phyloP scores from a whole-genome alignment of 2,888 invertebrate genomes.

The Meganola albula region DNA sequence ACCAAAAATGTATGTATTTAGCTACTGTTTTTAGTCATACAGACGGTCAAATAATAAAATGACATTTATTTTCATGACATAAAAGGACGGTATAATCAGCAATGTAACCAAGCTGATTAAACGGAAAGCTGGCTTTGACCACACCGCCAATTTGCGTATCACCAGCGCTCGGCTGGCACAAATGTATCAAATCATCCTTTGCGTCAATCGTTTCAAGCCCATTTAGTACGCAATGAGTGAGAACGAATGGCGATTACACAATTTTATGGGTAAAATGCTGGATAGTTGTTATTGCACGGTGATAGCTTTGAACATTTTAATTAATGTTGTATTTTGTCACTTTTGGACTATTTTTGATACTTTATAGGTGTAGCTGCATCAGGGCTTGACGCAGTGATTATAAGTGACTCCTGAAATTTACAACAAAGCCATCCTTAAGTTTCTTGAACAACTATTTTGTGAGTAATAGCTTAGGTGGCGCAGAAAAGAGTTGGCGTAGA shows the following conservation, averaged over 20 bases:
- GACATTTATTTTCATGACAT: conserved; percentile 6
- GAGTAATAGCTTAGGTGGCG: too few relatives aligned
- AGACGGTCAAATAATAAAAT: conserved; percentile 1
- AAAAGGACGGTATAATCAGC: conserved; percentile 18
- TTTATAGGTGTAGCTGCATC: too few relatives aligned
- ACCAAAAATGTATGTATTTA: too few relatives aligned
- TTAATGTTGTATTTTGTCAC: too few relatives aligned
- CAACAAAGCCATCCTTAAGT: too few relatives aligned
- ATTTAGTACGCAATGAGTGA: conserved; percentile 26
- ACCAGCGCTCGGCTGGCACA: conserved; percentile 23
- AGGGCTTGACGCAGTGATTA: too few relatives aligned
- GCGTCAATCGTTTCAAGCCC: conserved; percentile 31
- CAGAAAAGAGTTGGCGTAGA: too few relatives aligned
- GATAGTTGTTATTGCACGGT: too few relatives aligned
- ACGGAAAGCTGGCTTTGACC: conserved; percentile 25
- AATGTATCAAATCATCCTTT: conserved; percentile 34
- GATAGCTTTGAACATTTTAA: too few relatives aligned
- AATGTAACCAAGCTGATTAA: conserved; percentile 30
- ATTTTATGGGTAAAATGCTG: conserved; percentile 24
- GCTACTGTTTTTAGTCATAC: neutral
- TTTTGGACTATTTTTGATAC: too few relatives aligned
- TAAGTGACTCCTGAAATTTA: too few relatives aligned
- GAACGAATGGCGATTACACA: conserved; percentile 29
- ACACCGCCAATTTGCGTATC: conserved; percentile 30
- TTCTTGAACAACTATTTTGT: too few relatives aligned